Percentiles rank a stretch among this genome's conserved stretches.
phyloP scores from a whole-genome alignment of 2,888 invertebrate genomes.

The Paralinhomoeus sp. region DNA sequence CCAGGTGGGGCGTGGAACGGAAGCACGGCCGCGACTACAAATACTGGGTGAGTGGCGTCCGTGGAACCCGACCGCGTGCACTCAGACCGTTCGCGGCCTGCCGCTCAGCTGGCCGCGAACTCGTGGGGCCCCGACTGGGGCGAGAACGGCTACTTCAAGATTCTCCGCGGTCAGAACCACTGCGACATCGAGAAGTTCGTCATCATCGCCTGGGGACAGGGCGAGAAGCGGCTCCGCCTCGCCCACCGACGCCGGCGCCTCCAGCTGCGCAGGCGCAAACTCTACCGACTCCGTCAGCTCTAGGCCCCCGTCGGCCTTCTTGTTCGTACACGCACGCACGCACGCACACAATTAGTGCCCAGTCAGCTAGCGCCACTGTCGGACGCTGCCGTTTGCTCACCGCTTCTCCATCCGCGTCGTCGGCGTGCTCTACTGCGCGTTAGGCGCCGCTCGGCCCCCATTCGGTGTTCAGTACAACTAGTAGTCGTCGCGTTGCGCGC shows the following conservation, averaged over 20 bases:
- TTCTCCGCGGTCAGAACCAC: slow-evolving; percentile 57
- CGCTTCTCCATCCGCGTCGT: too few species aligned
- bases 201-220: slow-evolving; percentile 46
- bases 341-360: too few species aligned
- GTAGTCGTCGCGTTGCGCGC: too few species aligned
- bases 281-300: neutral
- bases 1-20: slow-evolving; percentile 53
- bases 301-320: too few species aligned
- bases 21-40: slow-evolving; percentile 37
- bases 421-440: too few species aligned
- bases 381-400: too few species aligned
- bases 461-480: too few species aligned
- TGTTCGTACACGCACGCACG: too few species aligned
- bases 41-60: slow-evolving; percentile 46
- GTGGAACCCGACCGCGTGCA: neutral
- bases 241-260: slow-evolving; percentile 1
- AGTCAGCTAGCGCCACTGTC: too few species aligned
- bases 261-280: slow-evolving; percentile 1
- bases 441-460: too few species aligned
- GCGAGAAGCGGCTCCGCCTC: slow-evolving; percentile 1
- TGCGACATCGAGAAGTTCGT: slow-evolving; percentile 73
- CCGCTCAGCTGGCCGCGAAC: slow-evolving; percentile 58
- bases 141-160: slow-evolving; percentile 67
- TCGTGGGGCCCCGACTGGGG: slow-evolving; percentile 85
- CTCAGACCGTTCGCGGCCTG: slow-evolving; percentile 2